Conservation (phyloP, 2,888 invertebrate species). For the Yponomeuta evonymella region DNA sequence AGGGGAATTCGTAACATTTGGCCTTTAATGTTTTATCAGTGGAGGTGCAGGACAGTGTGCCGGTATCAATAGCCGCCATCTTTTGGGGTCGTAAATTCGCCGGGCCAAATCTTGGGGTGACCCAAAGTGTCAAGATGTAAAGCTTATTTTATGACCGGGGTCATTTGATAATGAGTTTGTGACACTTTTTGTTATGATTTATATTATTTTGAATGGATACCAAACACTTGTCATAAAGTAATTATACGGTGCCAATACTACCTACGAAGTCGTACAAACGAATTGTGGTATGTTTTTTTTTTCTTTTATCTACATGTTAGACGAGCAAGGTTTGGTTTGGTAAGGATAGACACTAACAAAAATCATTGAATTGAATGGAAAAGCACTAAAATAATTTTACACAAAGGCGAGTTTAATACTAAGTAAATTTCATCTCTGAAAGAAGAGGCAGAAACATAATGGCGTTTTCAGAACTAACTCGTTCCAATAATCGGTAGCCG, state of each 20-base stretch:
- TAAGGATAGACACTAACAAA: too few relatives aligned
- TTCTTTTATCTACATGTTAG: too few relatives aligned
- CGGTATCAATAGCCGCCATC: conserved; percentile 62
- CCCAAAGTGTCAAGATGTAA: conserved; percentile 61
- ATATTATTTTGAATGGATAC: background rate
- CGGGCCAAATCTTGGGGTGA: conserved; percentile 46
- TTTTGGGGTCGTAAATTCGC: conserved; percentile 48
- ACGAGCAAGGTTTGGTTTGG: too few relatives aligned
- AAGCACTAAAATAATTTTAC: too few relatives aligned
- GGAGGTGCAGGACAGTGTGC: conserved; percentile 54
- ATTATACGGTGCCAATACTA: too few relatives aligned
- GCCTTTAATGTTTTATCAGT: conserved; percentile 61
- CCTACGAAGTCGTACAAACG: too few relatives aligned
- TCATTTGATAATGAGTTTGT: conserved; percentile 58
- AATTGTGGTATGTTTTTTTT: too few relatives aligned
- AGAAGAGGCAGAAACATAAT: background rate
- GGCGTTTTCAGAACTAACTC: background rate
- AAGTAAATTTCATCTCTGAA: background rate
- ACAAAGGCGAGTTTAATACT: too few relatives aligned
- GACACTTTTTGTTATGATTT: background rate
- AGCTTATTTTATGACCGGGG: conserved; percentile 63
- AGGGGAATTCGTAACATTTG: conserved; percentile 46
- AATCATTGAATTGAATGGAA: too few relatives aligned
- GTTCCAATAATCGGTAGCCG: background rate
- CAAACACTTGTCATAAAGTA: background rate